Evolutionary conservation across 2,113 vertebrate genomes (phyloP).

Genomic region (Xenus cinereus): DNA sequence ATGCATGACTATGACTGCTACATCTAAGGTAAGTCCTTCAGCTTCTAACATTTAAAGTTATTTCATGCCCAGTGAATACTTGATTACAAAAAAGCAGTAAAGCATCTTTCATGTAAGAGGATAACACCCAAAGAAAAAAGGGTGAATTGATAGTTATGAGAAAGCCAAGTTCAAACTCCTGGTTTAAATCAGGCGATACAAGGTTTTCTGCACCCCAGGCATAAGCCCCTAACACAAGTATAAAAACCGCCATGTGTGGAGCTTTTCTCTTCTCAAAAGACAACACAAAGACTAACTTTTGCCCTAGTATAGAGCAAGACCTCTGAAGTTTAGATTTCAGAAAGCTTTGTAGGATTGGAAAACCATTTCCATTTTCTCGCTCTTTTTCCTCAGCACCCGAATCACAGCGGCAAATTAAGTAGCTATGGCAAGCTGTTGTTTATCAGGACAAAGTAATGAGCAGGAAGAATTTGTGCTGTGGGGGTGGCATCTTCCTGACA

Average conservation of each 20-base stretch:
- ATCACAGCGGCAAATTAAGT: not conserved
- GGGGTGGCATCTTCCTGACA: not conserved
- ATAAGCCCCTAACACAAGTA: not conserved
- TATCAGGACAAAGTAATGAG: not conserved
- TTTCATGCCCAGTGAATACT: not conserved
- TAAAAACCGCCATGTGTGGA: not conserved
- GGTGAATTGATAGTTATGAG: not conserved
- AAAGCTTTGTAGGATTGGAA: not conserved
- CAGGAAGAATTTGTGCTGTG: not conserved
- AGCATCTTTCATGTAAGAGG: not conserved
- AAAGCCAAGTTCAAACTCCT: not conserved
- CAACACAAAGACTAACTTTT: not conserved
- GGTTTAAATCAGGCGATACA: not conserved
- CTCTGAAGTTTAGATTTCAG: not conserved
- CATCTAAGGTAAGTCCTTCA: not conserved
- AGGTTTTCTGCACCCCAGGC: not conserved
- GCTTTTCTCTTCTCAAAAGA: not conserved
- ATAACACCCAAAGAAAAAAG: not conserved
- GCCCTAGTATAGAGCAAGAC: not conserved
- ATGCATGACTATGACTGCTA: not conserved
- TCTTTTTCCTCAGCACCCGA: not conserved
- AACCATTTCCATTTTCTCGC: not conserved
- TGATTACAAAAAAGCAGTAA: not conserved
- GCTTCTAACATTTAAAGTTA: not conserved
- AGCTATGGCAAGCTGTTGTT: not conserved